Evolutionary conservation across 2,888 invertebrate genomes (phyloP).

Genomic region (Rhamphomyia laevipes): DNA sequence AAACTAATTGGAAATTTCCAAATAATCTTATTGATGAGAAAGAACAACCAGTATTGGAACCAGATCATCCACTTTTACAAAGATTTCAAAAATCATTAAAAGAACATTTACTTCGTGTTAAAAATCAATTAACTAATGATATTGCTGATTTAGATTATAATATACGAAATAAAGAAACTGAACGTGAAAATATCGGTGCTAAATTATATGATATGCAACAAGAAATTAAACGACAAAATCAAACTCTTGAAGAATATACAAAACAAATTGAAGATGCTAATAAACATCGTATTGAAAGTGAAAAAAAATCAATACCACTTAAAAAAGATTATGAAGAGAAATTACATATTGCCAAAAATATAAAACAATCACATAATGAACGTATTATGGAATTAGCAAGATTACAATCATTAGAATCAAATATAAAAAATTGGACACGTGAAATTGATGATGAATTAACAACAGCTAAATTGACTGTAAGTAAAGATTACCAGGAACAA

Average conservation of each 20-base stretch:
- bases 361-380: constrained; percentile 26
- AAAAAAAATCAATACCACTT: constrained; percentile 27
- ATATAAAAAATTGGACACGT: constrained; percentile 31
- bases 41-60: constrained; percentile 17
- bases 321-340: constrained; percentile 33
- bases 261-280: constrained; percentile 32
- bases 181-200: constrained; percentile 35
- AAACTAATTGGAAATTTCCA: too few relatives aligned
- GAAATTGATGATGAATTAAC: constrained; percentile 32
- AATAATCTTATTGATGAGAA: too few relatives aligned
- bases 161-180: constrained; percentile 25
- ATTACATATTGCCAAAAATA: constrained; percentile 20
- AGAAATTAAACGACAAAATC: constrained; percentile 39
- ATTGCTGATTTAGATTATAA: constrained; percentile 50
- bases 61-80: constrained; percentile 61
- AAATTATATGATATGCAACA: constrained; percentile 41
- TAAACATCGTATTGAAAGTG: constrained; percentile 30
- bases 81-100: constrained; percentile 59
- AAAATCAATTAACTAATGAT: constrained; percentile 51
- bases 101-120: constrained; percentile 52
- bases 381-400: constrained; percentile 28
- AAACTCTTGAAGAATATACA: constrained; percentile 38
- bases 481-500: constrained; percentile 34
- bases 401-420: constrained; percentile 28
- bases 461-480: constrained; percentile 32